Percentiles rank a stretch among this genome's conserved stretches.
These are phyloP conservation scores for Glaucopsyche alexis DNA, from an alignment of 2,888 invertebrate species.

Conservation along the genomic window DNA sequence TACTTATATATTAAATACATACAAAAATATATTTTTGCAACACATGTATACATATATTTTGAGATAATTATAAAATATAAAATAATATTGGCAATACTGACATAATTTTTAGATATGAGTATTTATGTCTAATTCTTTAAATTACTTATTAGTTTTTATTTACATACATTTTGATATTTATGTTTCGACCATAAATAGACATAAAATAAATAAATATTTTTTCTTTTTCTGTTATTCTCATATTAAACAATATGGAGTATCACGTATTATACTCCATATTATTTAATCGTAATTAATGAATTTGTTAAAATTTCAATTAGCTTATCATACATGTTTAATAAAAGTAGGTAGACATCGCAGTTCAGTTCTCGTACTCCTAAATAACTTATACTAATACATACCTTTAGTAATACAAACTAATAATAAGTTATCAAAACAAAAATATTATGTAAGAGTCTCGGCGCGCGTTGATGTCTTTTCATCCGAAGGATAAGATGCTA, in stretches of 20 bases:
- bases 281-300: neutral
- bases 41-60: too few species aligned
- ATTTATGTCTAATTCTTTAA: neutral
- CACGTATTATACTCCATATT: neutral
- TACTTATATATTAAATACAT: neutral
- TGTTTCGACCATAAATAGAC: neutral
- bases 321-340: neutral
- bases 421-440: neutral
- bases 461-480: conserved; percentile 77
- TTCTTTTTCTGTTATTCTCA: too few species aligned
- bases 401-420: neutral
- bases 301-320: neutral
- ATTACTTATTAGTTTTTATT: neutral
- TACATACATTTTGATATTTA: neutral
- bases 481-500: conserved; percentile 40
- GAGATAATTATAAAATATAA: too few species aligned
- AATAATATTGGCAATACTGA: neutral
- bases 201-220: too few species aligned
- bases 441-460: conserved; percentile 34
- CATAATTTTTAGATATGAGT: neutral
- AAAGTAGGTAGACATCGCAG: neutral
- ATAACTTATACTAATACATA: neutral
- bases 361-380: neutral
- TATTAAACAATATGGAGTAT: too few species aligned
- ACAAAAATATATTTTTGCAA: neutral